phyloP scores from a whole-genome alignment of 2,888 invertebrate genomes.

The Mythimna ferrago region DNA sequence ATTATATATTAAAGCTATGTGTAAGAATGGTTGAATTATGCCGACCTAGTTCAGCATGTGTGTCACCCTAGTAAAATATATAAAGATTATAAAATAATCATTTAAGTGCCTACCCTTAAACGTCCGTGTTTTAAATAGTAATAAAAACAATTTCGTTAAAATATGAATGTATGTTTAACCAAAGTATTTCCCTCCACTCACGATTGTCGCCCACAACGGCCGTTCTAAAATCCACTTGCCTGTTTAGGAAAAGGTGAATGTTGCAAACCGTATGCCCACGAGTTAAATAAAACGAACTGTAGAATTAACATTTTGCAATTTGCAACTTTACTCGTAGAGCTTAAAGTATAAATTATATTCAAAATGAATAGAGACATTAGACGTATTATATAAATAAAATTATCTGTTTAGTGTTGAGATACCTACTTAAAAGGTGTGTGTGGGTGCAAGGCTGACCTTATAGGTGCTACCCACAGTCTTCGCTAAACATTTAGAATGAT shows the following conservation, averaged over 20 bases:
- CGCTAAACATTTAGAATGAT: slow-evolving; percentile 86
- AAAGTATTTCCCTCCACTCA: slow-evolving; percentile 77
- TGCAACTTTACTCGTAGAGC: slow-evolving; percentile 20
- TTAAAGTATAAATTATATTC: slow-evolving; percentile 64
- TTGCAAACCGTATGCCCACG: slow-evolving; percentile 79
- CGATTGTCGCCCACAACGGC: slow-evolving; percentile 81
- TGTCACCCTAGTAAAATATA: not conserved
- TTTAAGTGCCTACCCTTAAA: not conserved
- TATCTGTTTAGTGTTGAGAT: slow-evolving; percentile 81
- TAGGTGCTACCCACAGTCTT: slow-evolving; percentile 87
- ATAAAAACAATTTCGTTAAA: slow-evolving; percentile 38
- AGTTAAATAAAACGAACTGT: slow-evolving; percentile 62
- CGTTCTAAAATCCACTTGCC: slow-evolving; percentile 90
- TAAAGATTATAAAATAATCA: not conserved
- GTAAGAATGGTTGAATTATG: not conserved
- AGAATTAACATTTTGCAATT: slow-evolving; percentile 34
- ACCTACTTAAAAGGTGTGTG: slow-evolving; percentile 85
- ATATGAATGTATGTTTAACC: slow-evolving; percentile 59
- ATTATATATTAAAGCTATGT: not conserved
- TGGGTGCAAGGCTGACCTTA: slow-evolving; percentile 91
- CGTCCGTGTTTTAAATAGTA: not conserved
- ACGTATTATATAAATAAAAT: slow-evolving; percentile 57
- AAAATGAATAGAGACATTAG: slow-evolving; percentile 57
- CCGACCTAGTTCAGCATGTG: not conserved
- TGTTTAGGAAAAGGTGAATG: slow-evolving; percentile 90